Evolutionary conservation across 2,113 vertebrate species (phyloP).

Genomic region (Climacteris rufus): DNA sequence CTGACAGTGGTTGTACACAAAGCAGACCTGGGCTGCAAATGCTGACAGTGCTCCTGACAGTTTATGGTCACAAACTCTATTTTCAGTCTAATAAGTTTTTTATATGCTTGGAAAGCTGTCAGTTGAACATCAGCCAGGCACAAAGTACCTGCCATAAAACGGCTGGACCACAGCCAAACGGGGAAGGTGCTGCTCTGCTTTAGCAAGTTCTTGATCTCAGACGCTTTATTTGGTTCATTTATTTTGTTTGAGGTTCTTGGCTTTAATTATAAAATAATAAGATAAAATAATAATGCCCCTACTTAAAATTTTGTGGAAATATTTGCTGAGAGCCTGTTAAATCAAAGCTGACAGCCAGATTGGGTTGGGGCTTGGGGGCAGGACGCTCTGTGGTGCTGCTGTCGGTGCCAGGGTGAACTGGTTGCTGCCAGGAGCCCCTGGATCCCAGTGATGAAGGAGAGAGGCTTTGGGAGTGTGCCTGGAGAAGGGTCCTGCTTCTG

Average conservation of each 20-base stretch:
- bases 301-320: background rate
- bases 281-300: background rate
- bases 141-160: slow-evolving; percentile 58
- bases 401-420: fast-evolving
- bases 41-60: slow-evolving; percentile 14
- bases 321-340: background rate
- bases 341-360: background rate
- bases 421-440: background rate
- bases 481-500: background rate
- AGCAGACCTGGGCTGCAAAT: background rate
- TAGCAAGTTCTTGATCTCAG: background rate
- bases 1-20: background rate
- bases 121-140: slow-evolving; percentile 63
- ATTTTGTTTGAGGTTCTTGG: background rate
- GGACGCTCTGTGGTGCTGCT: background rate
- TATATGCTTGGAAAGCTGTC: slow-evolving; percentile 65
- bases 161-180: background rate
- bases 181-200: slow-evolving; percentile 19
- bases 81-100: slow-evolving; percentile 72
- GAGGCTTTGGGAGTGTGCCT: background rate
- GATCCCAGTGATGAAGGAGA: background rate
- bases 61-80: slow-evolving; percentile 67
- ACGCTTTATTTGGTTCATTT: background rate
- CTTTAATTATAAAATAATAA: background rate
- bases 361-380: background rate